Conservation (phyloP, 2,888 invertebrate genomes). For the Therioaphis trifolii region DNA sequence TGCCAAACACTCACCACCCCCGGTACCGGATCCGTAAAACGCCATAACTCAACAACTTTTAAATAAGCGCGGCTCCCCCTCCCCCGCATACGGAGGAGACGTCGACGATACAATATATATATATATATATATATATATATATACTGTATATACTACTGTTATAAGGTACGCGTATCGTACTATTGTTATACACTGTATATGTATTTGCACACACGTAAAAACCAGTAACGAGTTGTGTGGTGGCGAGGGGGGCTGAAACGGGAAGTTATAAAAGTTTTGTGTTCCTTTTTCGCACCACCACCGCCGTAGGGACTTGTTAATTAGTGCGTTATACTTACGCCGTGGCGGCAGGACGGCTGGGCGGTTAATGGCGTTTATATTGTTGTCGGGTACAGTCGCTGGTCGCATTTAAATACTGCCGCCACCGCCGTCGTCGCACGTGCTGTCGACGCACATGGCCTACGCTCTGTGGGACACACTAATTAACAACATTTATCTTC, state of each 20-base stretch:
- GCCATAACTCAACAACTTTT: slow-evolving; percentile 21
- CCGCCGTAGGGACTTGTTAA: slow-evolving; percentile 8
- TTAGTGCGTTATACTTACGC: neutral
- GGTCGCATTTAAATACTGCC: neutral
- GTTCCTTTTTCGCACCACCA: neutral
- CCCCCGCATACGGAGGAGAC: neutral
- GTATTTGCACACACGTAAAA: neutral
- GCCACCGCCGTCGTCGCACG: slow-evolving; percentile 6
- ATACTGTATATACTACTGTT: neutral
- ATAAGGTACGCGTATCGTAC: neutral
- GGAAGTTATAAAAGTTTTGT: neutral
- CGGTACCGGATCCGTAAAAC: neutral
- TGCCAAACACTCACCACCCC: neutral
- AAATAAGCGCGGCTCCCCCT: neutral
- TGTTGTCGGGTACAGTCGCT: slow-evolving; percentile 27
- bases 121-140: neutral
- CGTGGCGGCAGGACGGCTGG: too few species aligned
- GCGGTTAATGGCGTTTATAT: neutral
- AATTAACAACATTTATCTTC: slow-evolving; percentile 44
- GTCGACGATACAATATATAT: neutral
- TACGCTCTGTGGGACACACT: neutral
- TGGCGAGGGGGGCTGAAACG: too few species aligned
- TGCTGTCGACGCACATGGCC: neutral
- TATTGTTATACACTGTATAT: too few species aligned
- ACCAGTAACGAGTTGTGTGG: neutral